Base-by-base conservation (phyloP, 1,140 invertebrate genomes). In the Cheumatopsyche charites region DNA sequence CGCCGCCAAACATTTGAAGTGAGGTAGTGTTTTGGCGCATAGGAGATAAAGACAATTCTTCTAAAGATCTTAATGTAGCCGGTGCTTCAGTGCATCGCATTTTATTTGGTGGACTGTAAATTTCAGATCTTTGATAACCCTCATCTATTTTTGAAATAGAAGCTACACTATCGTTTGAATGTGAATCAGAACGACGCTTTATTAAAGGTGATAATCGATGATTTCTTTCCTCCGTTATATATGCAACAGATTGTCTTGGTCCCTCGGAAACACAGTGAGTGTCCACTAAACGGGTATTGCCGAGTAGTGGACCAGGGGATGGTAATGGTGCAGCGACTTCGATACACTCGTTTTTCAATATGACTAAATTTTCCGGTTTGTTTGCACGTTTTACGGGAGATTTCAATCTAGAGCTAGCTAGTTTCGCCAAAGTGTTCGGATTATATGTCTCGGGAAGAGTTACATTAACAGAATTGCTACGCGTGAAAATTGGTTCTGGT, bases 261-360 rank as follows among this genome's bases (percentile, higher is more conserved):
- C 26, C 29, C 19, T 83, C 82, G 25, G 78, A 72, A 36, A 79
- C 76, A 21, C 77, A 72, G 76, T 82, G 80, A 21, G 81, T 78
- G 77, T 92, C 90, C n/a, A 94, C 89, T 23, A 94, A 80, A 29
- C 91, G 86, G 7, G 92, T 94, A 75, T 91, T 91, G 1, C 92
- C 91, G 15, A 93, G 81, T 70, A 93, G 82, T 0, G 93, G 92
- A 0, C 92, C 92, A 0, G 92, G 92, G 9, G 91, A 93, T 7
- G 90, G 90, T 7, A 92, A 80, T 0, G 91, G 82, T 41, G 87
- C 79, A 78, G 85, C 82, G 21, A 84, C 73, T 42, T 88, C 86
- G 58, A 79, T 82, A 61, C 85, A 82, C 42, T 88, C 85, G 21
- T 83, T 78, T 75, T 87, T 87, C 13, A 85, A 68, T 43, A 87